Conservation (phyloP, 2,113 vertebrate species). For the Lathamus discolor region DNA sequence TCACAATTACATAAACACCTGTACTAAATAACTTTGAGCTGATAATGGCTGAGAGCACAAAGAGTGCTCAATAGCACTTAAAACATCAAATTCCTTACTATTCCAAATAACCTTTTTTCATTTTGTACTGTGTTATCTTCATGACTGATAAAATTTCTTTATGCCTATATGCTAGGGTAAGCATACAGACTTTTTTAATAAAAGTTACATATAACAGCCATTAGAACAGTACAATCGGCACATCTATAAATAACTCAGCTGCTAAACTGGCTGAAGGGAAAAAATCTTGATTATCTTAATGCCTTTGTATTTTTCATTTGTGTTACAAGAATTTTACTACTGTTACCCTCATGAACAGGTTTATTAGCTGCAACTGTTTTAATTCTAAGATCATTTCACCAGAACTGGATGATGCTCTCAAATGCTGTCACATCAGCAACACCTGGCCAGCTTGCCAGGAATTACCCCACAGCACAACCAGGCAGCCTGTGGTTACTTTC, state of each 20-base stretch:
- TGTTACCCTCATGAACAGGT: neutral
- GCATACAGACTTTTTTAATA: neutral
- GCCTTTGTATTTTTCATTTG: neutral
- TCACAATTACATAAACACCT: slow-evolving; percentile 49
- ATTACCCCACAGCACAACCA: neutral
- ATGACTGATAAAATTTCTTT: neutral
- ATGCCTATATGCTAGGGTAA: neutral
- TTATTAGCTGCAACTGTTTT: neutral
- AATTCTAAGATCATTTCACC: neutral
- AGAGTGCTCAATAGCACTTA: neutral
- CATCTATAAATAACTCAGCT: neutral
- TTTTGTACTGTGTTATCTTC: neutral
- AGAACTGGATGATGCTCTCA: neutral
- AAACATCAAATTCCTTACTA: neutral
- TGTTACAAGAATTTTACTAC: neutral
- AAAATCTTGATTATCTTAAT: neutral
- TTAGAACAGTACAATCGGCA: neutral
- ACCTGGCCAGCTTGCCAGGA: neutral
- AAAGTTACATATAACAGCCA: neutral
- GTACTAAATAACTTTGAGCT: slow-evolving; percentile 42
- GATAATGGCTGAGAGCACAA: neutral
- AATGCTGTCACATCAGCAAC: neutral
- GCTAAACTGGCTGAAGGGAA: neutral
- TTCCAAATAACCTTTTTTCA: neutral
- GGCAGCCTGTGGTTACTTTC: neutral